These are phyloP conservation scores for Lasioglossum leucozonium DNA, from an alignment of 2,888 invertebrate species.

Conservation along the genomic window DNA sequence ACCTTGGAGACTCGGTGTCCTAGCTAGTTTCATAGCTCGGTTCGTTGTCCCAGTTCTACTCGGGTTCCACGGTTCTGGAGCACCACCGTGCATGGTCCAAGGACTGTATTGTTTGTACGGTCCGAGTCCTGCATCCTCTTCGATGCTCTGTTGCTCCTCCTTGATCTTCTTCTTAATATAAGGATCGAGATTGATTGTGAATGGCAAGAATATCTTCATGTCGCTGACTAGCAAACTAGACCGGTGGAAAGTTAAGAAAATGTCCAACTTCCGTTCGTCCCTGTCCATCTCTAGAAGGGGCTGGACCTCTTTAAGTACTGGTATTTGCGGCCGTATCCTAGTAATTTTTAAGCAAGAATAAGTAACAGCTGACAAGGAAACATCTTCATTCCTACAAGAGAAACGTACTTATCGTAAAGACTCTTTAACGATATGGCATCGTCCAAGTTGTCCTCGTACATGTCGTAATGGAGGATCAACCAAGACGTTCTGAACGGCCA, in stretches of 20 bases:
- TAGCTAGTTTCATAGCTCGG: slow-evolving; percentile 70
- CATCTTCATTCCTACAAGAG: not conserved
- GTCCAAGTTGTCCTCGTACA: slow-evolving; percentile 94
- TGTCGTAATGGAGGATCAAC: slow-evolving; percentile 97
- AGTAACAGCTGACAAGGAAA: not conserved
- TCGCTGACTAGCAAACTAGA: slow-evolving; percentile 94
- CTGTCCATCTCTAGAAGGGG: slow-evolving; percentile 96
- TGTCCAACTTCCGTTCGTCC: slow-evolving; percentile 97
- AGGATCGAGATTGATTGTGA: slow-evolving; percentile 99
- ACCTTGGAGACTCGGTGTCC: slow-evolving; percentile 66
- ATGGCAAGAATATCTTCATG: slow-evolving; percentile 97
- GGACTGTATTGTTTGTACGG: slow-evolving; percentile 73
- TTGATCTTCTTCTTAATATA: slow-evolving; percentile 98
- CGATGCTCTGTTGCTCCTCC: slow-evolving; percentile 91
- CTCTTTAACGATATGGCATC: slow-evolving; percentile 94
- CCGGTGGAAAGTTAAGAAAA: slow-evolving; percentile 95
- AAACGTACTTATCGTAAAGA: slow-evolving; percentile 95
- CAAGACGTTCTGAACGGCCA: slow-evolving; percentile 99
- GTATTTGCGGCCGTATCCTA: slow-evolving; percentile 93
- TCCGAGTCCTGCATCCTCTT: slow-evolving; percentile 84
- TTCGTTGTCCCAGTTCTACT: slow-evolving; percentile 62
- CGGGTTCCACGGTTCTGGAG: slow-evolving; percentile 67
- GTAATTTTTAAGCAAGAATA: slow-evolving; percentile 52
- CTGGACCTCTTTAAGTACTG: slow-evolving; percentile 93
- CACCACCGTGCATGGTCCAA: slow-evolving; percentile 74